Percentiles rank a stretch among this genome's conserved stretches.
These are phyloP conservation scores for Apantesis nais DNA, from an alignment of 2,888 invertebrate genomes.

Conservation along the genomic window DNA sequence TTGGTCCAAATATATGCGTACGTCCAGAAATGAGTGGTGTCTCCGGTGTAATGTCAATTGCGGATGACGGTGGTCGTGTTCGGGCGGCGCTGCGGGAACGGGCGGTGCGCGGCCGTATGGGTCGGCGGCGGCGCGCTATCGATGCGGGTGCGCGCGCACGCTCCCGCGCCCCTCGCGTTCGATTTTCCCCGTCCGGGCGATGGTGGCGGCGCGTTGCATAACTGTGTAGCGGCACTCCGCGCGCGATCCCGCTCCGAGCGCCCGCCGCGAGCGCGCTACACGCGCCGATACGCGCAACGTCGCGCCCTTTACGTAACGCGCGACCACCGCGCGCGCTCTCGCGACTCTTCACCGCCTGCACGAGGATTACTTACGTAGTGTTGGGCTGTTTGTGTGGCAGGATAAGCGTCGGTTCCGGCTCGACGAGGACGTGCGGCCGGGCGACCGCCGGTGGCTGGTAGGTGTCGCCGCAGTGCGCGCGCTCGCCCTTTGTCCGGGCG, in stretches of 20 bases:
- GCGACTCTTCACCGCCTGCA: slow-evolving; percentile 47
- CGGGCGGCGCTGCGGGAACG: slow-evolving; percentile 58
- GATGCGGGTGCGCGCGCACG: slow-evolving; percentile 78
- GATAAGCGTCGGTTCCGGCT: slow-evolving; percentile 47
- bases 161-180: slow-evolving; percentile 71
- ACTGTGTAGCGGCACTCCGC: slow-evolving; percentile 81
- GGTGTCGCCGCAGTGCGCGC: slow-evolving; percentile 73
- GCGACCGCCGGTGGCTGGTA: slow-evolving; percentile 73
- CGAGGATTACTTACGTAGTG: slow-evolving; percentile 63
- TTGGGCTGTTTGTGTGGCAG: slow-evolving; percentile 65
- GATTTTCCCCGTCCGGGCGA: slow-evolving; percentile 76
- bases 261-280: slow-evolving; percentile 79
- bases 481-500: slow-evolving; percentile 70
- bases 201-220: slow-evolving; percentile 83
- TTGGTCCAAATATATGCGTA: slow-evolving; percentile 36
- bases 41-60: slow-evolving; percentile 71
- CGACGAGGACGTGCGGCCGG: slow-evolving; percentile 58
- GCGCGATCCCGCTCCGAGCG: slow-evolving; percentile 82
- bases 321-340: slow-evolving; percentile 69
- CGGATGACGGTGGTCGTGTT: slow-evolving; percentile 52
- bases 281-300: slow-evolving; percentile 75
- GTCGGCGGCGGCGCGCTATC: slow-evolving; percentile 63
- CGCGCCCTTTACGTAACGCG: slow-evolving; percentile 84
- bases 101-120: slow-evolving; percentile 52
- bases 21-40: slow-evolving; percentile 56